phyloP scores from a whole-genome alignment of 35 echinoderm and acorn worm genomes.

The Heliocidaris erythrogramma region DNA sequence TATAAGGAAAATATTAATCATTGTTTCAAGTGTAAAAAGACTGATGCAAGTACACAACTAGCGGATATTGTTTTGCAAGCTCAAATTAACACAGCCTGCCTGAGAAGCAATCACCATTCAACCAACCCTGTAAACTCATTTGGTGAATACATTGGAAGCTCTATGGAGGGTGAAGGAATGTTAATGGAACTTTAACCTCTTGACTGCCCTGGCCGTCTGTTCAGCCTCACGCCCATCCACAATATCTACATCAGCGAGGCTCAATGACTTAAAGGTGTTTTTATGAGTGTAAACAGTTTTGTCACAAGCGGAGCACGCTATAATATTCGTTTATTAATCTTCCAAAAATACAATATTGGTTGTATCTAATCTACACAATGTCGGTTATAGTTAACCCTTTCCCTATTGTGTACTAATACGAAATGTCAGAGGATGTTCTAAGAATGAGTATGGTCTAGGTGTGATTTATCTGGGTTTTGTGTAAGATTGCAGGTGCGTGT shows the following conservation, averaged over 20 bases:
- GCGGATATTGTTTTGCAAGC: background rate
- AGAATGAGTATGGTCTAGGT: background rate
- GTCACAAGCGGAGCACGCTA: background rate
- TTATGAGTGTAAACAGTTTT: background rate
- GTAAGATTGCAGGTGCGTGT: background rate
- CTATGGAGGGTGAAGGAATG: conserved; percentile 16
- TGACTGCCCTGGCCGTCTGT: background rate
- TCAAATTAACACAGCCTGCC: background rate
- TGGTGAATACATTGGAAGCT: background rate
- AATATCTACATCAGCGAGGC: background rate
- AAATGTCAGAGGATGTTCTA: background rate
- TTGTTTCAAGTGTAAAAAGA: background rate
- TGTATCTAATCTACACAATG: background rate
- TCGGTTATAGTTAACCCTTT: background rate
- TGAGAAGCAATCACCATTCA: background rate
- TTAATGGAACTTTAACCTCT: conserved; percentile 28
- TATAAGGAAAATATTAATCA: background rate
- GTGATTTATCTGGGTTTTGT: background rate
- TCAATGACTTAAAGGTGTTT: background rate
- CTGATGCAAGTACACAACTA: background rate
- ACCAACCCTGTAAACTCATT: conserved; percentile 1
- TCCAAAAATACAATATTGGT: background rate
- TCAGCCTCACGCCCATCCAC: background rate
- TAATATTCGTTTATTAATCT: background rate
- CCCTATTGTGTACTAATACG: background rate